A percentile compares a stretch with the other conserved stretches of the same genome.
These are phyloP conservation scores for Cryptoleucopteryx plumbea DNA, from an alignment of 2,113 vertebrate genomes.

Conservation along the genomic window DNA sequence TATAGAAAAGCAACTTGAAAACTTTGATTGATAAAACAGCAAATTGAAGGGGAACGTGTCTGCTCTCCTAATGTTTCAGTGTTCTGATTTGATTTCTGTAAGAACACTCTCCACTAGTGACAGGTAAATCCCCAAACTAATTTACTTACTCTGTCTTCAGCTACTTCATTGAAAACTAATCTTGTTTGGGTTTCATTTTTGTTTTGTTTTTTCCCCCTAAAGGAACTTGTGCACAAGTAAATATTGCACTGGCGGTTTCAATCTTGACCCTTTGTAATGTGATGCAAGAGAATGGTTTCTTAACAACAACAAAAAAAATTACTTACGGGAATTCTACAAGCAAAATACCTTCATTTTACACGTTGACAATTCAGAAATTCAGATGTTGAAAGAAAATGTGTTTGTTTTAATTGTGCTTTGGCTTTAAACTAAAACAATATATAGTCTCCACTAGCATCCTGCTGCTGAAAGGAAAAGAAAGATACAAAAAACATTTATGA, in stretches of 20 bases:
- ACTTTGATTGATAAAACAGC: not conserved
- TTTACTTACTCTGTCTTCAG: conserved; percentile 25
- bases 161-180: conserved; percentile 12
- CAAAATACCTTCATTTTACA: not conserved
- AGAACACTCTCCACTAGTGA: not conserved
- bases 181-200: not conserved
- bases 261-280: not conserved
- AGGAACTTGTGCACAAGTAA: not conserved
- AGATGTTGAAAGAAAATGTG: not conserved
- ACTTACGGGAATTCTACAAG: not conserved
- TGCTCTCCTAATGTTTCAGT: not conserved
- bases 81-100: conserved; percentile 16
- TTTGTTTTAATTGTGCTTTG: not conserved
- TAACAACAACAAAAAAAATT: not conserved
- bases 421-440: not conserved
- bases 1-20: not conserved
- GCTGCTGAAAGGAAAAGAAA: not conserved
- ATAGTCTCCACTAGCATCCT: not conserved
- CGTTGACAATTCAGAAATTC: not conserved
- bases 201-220: not conserved
- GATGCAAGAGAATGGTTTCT: not conserved
- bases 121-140: conserved; percentile 15
- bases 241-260: not conserved
- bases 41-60: not conserved
- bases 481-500: not conserved